These are phyloP conservation scores for Cyclophora punctaria DNA, from an alignment of 2,888 invertebrate genomes.

Conservation along the genomic window DNA sequence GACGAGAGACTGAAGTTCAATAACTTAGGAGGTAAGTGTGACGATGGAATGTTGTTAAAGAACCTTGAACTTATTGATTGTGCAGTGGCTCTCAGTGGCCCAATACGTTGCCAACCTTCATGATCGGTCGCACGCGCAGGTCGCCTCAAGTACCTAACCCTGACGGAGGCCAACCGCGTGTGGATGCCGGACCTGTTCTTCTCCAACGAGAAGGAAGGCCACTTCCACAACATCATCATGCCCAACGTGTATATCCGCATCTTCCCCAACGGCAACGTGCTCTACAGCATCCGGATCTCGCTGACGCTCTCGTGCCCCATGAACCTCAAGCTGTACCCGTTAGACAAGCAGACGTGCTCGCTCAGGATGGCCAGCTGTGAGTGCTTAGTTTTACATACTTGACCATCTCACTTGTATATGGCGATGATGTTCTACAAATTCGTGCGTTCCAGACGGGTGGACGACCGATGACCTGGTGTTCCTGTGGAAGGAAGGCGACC, in stretches of 20 bases:
- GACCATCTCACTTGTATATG: slow-evolving; percentile 3
- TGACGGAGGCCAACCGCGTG: slow-evolving; percentile 95
- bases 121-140: slow-evolving; percentile 61
- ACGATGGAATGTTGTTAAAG: no score
- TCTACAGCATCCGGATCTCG: slow-evolving; percentile 98
- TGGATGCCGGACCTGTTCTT: slow-evolving; percentile 99
- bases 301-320: slow-evolving; percentile 97
- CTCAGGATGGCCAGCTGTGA: slow-evolving; percentile 97
- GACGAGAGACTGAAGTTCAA: slow-evolving; percentile 94
- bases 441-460: slow-evolving; percentile 87
- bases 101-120: no score
- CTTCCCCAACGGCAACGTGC: slow-evolving; percentile 94
- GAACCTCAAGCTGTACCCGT: slow-evolving; percentile 96
- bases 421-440: not conserved
- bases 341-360: slow-evolving; percentile 96
- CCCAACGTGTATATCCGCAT: slow-evolving; percentile 98
- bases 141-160: slow-evolving; percentile 90
- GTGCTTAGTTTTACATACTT: slow-evolving; percentile 51
- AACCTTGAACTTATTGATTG: no score
- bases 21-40: slow-evolving; percentile 83
- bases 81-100: no score
- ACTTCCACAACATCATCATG: slow-evolving; percentile 98
- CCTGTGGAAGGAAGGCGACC: slow-evolving; percentile 96
- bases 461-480: slow-evolving; percentile 97
- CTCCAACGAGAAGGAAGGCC: slow-evolving; percentile 98